Evolutionary conservation across 2,888 invertebrate species (phyloP), one percentile per base, ranked within the genome.

Genomic region (Leucophora obtusa): DNA sequence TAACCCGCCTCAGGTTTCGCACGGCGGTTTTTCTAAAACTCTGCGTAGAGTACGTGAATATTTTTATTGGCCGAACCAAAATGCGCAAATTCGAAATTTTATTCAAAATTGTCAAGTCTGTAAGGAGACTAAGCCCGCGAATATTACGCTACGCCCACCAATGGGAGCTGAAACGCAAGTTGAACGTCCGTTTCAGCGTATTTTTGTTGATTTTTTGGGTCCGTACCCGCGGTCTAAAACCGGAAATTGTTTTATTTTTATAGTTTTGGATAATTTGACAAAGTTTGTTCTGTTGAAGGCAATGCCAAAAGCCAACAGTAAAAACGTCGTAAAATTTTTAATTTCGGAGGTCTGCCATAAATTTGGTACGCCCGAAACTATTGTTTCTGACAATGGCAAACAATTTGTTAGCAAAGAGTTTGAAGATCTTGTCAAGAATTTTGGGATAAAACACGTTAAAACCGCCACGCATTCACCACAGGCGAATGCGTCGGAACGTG

Each of bases 401-500:
- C 56, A 66, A 6, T 66, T 56, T 11, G 15, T 17, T 9, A 18
- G 18, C 11, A 54, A 54, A 18, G 53, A 21, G 8, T 54, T 54
- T 21, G 1, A 15, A 3, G 53, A 54, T 21, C 1, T 54, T 1
- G 3, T 21, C 18, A 17, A 18, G 11, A 28, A 18, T 54, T 17
- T 56, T 24, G 63, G 63, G 1, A n/a, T 65, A 15, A 50, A 4
- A 15, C 63, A 62, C 24, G 2, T 38, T 11, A 59, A 17, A 17
- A 51, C 33, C 2, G 33, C 51, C 3, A 11, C 8, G 6, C 51
- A 65, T 4, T 10, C 38, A 4, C 21, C 21, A 0, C 53, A 53
- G 53, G 18, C 53, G 0, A 53, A 53, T 2, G 86, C 86, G 2
- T 86, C 86, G 0, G 88, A 89, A 69, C 74, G 87, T 0, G 83